Conservation (phyloP, 2,797 vertebrate genomes). For the Netta rufina region DNA sequence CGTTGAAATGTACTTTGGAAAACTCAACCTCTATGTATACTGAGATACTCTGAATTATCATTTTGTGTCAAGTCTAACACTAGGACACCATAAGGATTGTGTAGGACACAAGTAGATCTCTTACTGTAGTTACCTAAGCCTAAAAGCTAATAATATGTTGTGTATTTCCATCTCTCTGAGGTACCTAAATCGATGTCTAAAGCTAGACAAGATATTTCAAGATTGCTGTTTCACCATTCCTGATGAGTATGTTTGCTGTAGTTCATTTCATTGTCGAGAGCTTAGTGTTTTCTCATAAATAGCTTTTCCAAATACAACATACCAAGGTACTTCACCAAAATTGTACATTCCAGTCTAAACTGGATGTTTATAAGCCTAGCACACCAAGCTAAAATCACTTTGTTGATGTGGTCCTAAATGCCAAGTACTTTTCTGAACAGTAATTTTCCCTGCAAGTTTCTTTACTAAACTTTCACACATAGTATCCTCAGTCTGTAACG, state of each 20-base stretch:
- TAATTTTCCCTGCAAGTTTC: background rate
- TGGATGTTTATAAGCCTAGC: background rate
- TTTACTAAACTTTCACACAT: background rate
- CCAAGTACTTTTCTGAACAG: background rate
- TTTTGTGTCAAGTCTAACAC: background rate
- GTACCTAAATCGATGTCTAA: background rate
- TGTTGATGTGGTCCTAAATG: background rate
- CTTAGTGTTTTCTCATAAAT: background rate
- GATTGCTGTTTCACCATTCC: background rate
- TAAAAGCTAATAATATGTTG: background rate
- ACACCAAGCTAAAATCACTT: background rate
- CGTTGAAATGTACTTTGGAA: background rate
- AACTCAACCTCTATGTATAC: background rate
- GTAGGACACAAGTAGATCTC: background rate
- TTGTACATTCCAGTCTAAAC: background rate
- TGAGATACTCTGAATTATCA: background rate
- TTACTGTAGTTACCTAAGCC: background rate
- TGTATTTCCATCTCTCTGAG: background rate
- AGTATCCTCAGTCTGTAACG: background rate
- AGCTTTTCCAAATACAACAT: background rate
- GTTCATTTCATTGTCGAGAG: background rate
- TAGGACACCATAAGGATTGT: background rate
- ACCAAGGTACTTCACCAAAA: background rate
- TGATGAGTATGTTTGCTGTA: background rate
- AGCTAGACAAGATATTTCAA: background rate